A percentile compares a stretch with the other conserved stretches of the same genome.
These are phyloP conservation scores for Cydia fagiglandana DNA, from an alignment of 1,140 invertebrate species.

Conservation along the genomic window DNA sequence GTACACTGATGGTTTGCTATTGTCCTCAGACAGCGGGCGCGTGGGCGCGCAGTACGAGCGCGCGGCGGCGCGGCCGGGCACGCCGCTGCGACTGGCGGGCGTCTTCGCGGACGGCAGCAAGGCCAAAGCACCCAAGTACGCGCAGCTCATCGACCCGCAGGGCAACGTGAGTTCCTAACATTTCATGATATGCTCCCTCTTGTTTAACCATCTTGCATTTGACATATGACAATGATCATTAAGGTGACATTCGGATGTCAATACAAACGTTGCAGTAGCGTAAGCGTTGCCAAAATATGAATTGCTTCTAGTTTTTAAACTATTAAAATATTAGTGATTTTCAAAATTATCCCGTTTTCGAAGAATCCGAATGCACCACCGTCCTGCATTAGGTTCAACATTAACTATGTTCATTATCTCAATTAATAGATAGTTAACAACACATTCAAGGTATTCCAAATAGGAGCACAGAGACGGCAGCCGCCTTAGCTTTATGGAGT, in stretches of 20 bases:
- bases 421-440: neutral
- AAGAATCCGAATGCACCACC: no score
- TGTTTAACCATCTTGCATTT: no score
- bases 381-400: no score
- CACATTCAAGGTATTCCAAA: neutral
- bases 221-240: no score
- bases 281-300: no score
- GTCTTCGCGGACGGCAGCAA: conserved; percentile 77
- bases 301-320: no score
- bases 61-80: conserved; percentile 69
- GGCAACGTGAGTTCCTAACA: conserved; percentile 60
- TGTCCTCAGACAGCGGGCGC: conserved; percentile 56
- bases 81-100: conserved; percentile 72
- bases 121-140: conserved; percentile 69
- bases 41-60: conserved; percentile 73
- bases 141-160: conserved; percentile 71
- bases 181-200: neutral
- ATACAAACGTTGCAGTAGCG: no score
- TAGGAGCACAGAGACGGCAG: conserved; percentile 4
- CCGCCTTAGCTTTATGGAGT: conserved; percentile 37
- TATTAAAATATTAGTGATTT: no score
- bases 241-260: no score
- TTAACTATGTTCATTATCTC: neutral
- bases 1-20: no score
- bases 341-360: no score